Evolutionary conservation across 1,140 invertebrate genomes (phyloP).

Genomic region (Coelopa frigida): DNA sequence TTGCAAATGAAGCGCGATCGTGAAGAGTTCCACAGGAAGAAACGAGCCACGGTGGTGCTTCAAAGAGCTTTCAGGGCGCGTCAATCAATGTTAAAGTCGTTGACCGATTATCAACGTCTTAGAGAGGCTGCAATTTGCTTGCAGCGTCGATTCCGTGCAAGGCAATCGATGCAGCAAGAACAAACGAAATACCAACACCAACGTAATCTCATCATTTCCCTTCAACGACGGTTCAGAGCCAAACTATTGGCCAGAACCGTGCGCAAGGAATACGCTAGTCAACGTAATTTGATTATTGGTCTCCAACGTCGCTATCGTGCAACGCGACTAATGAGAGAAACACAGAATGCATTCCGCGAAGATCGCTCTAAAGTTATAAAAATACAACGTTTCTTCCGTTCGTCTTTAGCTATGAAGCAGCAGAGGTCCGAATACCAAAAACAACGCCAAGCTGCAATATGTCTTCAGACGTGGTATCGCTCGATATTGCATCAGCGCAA

Average conservation of each 20-base stretch:
- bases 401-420: slow-evolving; percentile 21
- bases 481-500: slow-evolving; percentile 21
- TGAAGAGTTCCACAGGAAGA: background rate
- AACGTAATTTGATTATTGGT: slow-evolving; percentile 15
- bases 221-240: slow-evolving; percentile 20
- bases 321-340: slow-evolving; percentile 15
- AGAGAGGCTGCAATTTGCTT: slow-evolving; percentile 11
- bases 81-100: too few species aligned
- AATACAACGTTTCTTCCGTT: slow-evolving; percentile 21
- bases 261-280: slow-evolving; percentile 7
- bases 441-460: slow-evolving; percentile 14
- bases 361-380: slow-evolving; percentile 13
- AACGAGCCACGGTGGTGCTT: too few species aligned
- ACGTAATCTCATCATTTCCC: slow-evolving; percentile 13
- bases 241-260: background rate
- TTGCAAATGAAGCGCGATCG: slow-evolving; percentile 20
- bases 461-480: slow-evolving; percentile 37
- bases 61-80: too few species aligned
- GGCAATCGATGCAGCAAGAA: slow-evolving; percentile 22
- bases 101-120: too few species aligned
- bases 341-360: background rate
- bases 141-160: slow-evolving; percentile 24
- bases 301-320: slow-evolving; percentile 21
- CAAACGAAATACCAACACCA: slow-evolving; percentile 11
- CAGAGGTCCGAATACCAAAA: slow-evolving; percentile 13